Evolutionary conservation across 2,797 vertebrate genomes (phyloP).

Genomic region (Gymnodraco acuticeps): DNA sequence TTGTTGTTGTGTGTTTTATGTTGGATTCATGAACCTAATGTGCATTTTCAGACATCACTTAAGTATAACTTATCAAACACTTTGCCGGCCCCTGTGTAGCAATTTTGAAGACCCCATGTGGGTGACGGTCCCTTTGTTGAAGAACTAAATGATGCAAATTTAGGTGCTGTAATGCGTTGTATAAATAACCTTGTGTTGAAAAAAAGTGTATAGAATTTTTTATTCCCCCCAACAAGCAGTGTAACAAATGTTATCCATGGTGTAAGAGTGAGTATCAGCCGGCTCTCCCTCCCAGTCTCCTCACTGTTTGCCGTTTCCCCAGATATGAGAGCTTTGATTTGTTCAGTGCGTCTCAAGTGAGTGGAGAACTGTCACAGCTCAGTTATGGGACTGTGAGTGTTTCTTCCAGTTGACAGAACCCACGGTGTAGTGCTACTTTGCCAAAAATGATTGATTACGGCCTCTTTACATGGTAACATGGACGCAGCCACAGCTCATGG

Average conservation of each 20-base stretch:
- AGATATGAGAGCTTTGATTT: slow-evolving; percentile 46
- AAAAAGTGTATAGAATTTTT: background rate
- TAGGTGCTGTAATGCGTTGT: background rate
- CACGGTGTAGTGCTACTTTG: slow-evolving; percentile 16
- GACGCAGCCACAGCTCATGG: slow-evolving; percentile 14
- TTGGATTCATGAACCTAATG: too few relatives aligned
- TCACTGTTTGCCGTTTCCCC: background rate
- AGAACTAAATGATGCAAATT: background rate
- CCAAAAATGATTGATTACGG: slow-evolving; percentile 50
- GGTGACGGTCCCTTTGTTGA: too few relatives aligned
- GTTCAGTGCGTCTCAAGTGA: slow-evolving; percentile 35
- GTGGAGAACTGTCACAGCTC: slow-evolving; percentile 45
- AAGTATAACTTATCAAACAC: too few relatives aligned
- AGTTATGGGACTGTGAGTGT: slow-evolving; percentile 10
- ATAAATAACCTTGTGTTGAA: background rate
- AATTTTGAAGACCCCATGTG: too few relatives aligned
- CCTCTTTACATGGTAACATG: slow-evolving; percentile 23
- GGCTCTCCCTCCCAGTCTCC: background rate
- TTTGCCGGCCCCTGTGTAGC: too few relatives aligned
- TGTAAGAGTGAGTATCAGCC: slow-evolving; percentile 1
- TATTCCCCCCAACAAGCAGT: background rate
- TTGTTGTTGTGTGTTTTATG: too few relatives aligned
- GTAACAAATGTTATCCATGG: background rate
- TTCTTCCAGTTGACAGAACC: slow-evolving; percentile 38
- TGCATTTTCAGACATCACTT: too few relatives aligned